Conservation (phyloP, 2,888 invertebrate species). For the Stictocephala bisonia region DNA sequence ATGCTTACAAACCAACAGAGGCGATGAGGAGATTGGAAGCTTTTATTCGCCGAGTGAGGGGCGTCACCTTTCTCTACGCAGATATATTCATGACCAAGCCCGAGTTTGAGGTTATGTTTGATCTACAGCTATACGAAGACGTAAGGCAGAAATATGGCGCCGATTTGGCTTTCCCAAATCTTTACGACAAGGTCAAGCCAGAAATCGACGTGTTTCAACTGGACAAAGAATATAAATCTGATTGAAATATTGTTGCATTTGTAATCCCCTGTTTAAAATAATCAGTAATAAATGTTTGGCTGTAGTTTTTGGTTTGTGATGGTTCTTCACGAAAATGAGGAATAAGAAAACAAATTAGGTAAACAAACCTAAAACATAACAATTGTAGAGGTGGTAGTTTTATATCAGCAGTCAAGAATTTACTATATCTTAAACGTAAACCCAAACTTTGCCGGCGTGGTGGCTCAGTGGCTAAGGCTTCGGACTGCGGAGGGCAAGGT, state of each 20-base stretch:
- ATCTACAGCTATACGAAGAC: conserved; percentile 71
- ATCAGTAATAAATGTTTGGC: not conserved
- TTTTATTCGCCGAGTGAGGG: conserved; percentile 75
- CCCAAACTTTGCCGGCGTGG: too few relatives aligned
- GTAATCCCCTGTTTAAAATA: not conserved
- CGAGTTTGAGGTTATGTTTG: conserved; percentile 78
- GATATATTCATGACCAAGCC: conserved; percentile 75
- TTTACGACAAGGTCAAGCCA: conserved; percentile 76
- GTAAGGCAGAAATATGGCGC: conserved; percentile 72
- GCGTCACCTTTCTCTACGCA: conserved; percentile 76
- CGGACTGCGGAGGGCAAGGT: too few relatives aligned
- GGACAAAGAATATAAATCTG: conserved; percentile 62
- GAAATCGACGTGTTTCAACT: conserved; percentile 74
- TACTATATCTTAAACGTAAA: too few relatives aligned
- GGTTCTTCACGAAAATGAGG: too few relatives aligned
- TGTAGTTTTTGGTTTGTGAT: too few relatives aligned
- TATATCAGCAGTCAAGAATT: too few relatives aligned
- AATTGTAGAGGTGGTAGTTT: too few relatives aligned
- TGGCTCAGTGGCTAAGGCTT: too few relatives aligned
- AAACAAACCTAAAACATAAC: too few relatives aligned
- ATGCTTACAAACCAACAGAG: conserved; percentile 72
- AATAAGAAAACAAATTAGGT: too few relatives aligned
- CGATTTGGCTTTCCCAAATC: conserved; percentile 72
- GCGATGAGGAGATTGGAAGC: conserved; percentile 78
- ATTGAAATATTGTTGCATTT: not conserved